phyloP scores from a whole-genome alignment of 30 jellyfish, hydroid and myxozoan genomes.

The Nemopilema nomurai region DNA sequence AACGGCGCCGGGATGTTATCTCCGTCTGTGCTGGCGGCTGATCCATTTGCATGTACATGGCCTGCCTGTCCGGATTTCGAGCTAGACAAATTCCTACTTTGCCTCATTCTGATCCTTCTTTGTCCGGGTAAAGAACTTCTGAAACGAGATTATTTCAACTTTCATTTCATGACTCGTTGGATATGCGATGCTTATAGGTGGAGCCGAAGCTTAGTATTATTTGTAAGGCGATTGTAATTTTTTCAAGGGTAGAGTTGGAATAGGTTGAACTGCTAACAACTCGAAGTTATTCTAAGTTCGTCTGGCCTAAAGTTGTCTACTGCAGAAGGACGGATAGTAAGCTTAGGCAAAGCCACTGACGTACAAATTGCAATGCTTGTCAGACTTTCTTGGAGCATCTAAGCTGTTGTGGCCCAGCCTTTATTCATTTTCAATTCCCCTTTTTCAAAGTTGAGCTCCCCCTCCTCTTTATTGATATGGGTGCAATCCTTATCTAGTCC shows the following conservation, averaged over 20 bases:
- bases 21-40: slow-evolving; percentile 23
- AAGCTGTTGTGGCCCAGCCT: too few species aligned
- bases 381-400: too few species aligned
- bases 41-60: slow-evolving; percentile 10
- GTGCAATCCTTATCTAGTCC: too few species aligned
- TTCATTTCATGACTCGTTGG: neutral
- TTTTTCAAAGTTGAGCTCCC: too few species aligned
- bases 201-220: neutral
- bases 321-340: too few species aligned
- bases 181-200: slow-evolving; percentile 1
- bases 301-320: too few species aligned
- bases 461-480: too few species aligned
- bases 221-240: neutral
- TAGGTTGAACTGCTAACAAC: too few species aligned
- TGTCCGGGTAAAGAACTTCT: slow-evolving; percentile 23
- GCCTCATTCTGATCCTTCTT: slow-evolving; percentile 46
- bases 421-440: too few species aligned
- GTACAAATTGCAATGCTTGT: too few species aligned
- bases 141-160: slow-evolving; percentile 9
- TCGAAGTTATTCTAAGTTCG: too few species aligned
- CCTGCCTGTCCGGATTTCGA: slow-evolving; percentile 6
- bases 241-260: neutral
- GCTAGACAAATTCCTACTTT: slow-evolving; percentile 41
- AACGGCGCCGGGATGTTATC: slow-evolving; percentile 28
- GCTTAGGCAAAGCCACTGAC: too few species aligned